These are phyloP conservation scores for Drosophila guanche DNA, from an alignment of 1,140 invertebrate species.

Conservation along the genomic window DNA sequence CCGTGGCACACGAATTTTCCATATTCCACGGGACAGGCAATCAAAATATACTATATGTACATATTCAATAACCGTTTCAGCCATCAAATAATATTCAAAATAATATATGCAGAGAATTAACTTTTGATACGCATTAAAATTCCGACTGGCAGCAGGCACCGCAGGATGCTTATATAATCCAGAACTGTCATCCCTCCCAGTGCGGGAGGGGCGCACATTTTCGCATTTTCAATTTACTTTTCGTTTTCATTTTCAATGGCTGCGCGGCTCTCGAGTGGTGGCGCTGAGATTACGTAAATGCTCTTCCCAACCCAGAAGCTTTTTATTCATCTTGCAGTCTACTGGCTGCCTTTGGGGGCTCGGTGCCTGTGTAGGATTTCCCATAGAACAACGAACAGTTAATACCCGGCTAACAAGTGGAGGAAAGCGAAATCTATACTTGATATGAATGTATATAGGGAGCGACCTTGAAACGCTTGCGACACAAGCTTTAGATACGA, in stretches of 20 bases:
- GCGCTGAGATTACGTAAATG: slow-evolving; percentile 71
- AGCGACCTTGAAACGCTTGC: slow-evolving; percentile 56
- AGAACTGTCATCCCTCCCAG: slow-evolving; percentile 27
- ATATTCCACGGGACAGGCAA: slow-evolving; percentile 17
- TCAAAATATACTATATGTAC: slow-evolving; percentile 19
- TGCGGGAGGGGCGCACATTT: slow-evolving; percentile 13
- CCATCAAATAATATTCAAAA: slow-evolving; percentile 44
- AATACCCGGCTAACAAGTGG: slow-evolving; percentile 36
- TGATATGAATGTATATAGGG: background rate
- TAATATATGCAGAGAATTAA: slow-evolving; percentile 26
- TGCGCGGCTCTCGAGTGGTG: slow-evolving; percentile 54
- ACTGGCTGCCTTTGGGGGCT: slow-evolving; percentile 35
- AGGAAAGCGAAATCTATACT: slow-evolving; percentile 49
- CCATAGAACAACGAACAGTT: slow-evolving; percentile 42
- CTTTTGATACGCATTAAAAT: slow-evolving; percentile 32
- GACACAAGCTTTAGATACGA: slow-evolving; percentile 42
- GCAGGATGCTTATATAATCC: slow-evolving; percentile 38
- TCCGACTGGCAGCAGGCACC: slow-evolving; percentile 10
- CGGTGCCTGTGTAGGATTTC: slow-evolving; percentile 46
- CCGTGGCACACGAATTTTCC: slow-evolving; percentile 54
- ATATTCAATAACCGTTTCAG: slow-evolving; percentile 27
- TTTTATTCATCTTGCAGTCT: background rate
- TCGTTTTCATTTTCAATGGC: slow-evolving; percentile 69
- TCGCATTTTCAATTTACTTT: slow-evolving; percentile 53
- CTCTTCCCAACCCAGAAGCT: slow-evolving; percentile 39